Evolutionary conservation across 2,888 invertebrate species (phyloP).

Genomic region (Dolichomitus sp.): DNA sequence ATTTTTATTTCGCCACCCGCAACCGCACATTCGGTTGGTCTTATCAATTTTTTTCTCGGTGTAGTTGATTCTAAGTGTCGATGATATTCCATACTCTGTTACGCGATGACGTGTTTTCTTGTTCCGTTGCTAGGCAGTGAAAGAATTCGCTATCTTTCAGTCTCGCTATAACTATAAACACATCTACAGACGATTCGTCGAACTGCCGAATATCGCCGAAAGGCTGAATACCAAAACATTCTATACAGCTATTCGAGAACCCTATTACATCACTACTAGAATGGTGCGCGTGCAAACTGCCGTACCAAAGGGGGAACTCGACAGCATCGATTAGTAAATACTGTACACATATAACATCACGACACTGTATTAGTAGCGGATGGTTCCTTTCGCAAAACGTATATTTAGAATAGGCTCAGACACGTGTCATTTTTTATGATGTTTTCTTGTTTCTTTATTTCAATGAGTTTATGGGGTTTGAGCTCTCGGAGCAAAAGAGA

Average conservation of each 20-base stretch:
- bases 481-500: constrained; percentile 22
- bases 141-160: background rate
- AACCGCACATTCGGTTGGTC: too few relatives aligned
- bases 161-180: constrained; percentile 8
- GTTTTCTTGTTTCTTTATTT: constrained; percentile 10
- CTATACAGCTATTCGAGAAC: background rate
- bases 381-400: constrained; percentile 5
- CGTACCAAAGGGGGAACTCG: constrained; percentile 1
- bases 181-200: constrained; percentile 17
- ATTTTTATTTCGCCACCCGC: too few relatives aligned
- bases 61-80: background rate
- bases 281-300: constrained; percentile 33
- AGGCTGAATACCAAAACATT: constrained; percentile 15
- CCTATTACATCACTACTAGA: constrained; percentile 39
- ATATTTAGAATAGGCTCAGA: constrained; percentile 18
- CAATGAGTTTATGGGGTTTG: constrained; percentile 19
- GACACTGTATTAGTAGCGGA: background rate
- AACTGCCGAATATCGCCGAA: constrained; percentile 2
- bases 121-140: constrained; percentile 5
- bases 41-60: too few relatives aligned
- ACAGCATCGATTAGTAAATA: constrained; percentile 10
- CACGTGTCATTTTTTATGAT: constrained; percentile 27
- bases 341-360: background rate
- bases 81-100: background rate
- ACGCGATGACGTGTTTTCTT: background rate